Evolutionary conservation across 2,113 vertebrate genomes (phyloP).

Genomic region (Motacilla tschutschensis): DNA sequence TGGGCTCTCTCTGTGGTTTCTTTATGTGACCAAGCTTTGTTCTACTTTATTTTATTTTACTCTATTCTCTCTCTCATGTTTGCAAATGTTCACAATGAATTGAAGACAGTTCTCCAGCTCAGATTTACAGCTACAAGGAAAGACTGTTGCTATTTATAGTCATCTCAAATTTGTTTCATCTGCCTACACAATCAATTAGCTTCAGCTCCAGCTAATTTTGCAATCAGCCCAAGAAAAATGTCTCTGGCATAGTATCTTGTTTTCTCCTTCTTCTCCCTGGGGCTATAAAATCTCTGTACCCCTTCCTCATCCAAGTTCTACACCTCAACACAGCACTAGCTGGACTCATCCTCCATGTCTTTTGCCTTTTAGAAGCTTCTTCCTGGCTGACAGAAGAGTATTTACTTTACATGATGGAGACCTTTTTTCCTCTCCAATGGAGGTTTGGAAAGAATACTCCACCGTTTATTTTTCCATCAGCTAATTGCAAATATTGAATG

Average conservation of each 20-base stretch:
- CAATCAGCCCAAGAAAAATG: slow-evolving; percentile 50
- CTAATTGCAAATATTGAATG: slow-evolving; percentile 57
- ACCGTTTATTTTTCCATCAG: slow-evolving; percentile 50
- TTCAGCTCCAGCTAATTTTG: slow-evolving; percentile 64
- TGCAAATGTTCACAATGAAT: not conserved
- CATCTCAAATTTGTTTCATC: slow-evolving; percentile 59
- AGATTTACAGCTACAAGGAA: slow-evolving; percentile 50
- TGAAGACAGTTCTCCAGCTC: slow-evolving; percentile 1
- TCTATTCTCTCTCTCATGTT: not conserved
- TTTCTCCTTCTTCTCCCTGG: slow-evolving; percentile 22
- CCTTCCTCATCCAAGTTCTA: slow-evolving; percentile 7
- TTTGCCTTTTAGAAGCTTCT: slow-evolving; percentile 19
- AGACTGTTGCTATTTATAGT: slow-evolving; percentile 56
- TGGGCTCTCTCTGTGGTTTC: not conserved
- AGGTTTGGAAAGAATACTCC: slow-evolving; percentile 45
- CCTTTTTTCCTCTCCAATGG: slow-evolving; percentile 24
- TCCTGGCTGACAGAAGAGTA: slow-evolving; percentile 8
- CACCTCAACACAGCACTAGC: not conserved
- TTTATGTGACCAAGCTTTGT: not conserved
- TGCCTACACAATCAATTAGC: slow-evolving; percentile 65
- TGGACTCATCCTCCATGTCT: not conserved
- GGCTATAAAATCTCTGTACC: slow-evolving; percentile 40
- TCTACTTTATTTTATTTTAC: slow-evolving; percentile 8
- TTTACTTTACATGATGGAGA: slow-evolving; percentile 29
- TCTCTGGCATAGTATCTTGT: slow-evolving; percentile 40